phyloP scores from a whole-genome alignment of 1,140 invertebrate genomes.

The Ctenoplectra terminalis region DNA sequence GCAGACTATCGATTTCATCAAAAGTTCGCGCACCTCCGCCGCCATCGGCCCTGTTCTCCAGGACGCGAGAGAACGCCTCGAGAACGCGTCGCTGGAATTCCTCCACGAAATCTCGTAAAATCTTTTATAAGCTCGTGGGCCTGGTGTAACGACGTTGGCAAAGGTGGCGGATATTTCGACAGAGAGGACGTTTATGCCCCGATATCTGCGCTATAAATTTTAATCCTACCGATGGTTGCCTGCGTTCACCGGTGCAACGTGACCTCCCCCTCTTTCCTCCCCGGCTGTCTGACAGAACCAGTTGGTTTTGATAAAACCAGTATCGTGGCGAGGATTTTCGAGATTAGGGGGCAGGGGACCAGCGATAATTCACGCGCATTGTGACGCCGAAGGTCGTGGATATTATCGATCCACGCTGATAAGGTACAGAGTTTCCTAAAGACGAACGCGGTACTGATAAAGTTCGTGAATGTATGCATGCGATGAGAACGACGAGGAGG shows the following conservation, averaged over 20 bases:
- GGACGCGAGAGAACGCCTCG: not conserved
- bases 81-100: not conserved
- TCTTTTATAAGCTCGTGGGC: slow-evolving; percentile 39
- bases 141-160: slow-evolving; percentile 22
- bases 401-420: slow-evolving; percentile 30
- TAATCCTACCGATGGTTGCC: slow-evolving; percentile 32
- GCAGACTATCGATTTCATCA: slow-evolving; percentile 58
- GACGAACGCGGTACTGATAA: too few species aligned
- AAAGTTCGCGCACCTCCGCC: slow-evolving; percentile 34
- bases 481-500: too few species aligned
- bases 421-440: not conserved
- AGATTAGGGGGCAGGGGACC: slow-evolving; percentile 41
- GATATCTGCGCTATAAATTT: slow-evolving; percentile 49
- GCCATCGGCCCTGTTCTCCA: too few species aligned
- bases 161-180: slow-evolving; percentile 50
- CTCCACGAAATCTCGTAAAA: slow-evolving; percentile 40
- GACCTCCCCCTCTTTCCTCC: too few species aligned
- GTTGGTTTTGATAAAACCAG: slow-evolving; percentile 23
- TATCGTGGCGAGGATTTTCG: slow-evolving; percentile 38
- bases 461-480: too few species aligned
- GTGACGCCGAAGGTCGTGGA: slow-evolving; percentile 26
- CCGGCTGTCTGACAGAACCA: not conserved
- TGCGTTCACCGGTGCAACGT: too few species aligned
- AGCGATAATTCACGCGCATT: slow-evolving; percentile 44
- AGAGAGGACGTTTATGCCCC: slow-evolving; percentile 40